Evolutionary conservation across 2,797 vertebrate genomes (phyloP).

Genomic region (Mormyrus proboscirostris): DNA sequence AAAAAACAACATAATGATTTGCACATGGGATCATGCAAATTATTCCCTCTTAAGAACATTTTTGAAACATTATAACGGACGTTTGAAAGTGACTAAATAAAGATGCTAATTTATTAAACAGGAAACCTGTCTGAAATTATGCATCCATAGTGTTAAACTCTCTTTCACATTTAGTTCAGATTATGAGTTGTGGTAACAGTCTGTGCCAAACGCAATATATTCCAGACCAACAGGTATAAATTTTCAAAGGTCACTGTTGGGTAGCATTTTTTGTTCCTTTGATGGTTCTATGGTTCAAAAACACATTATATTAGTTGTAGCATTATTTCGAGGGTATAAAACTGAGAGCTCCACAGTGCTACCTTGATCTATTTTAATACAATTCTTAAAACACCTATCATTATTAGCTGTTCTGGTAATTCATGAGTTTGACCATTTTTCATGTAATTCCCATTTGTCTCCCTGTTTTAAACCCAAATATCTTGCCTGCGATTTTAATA

Average conservation of each 20-base stretch:
- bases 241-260: neutral
- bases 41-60: neutral
- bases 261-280: neutral
- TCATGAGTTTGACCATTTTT: neutral
- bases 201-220: neutral
- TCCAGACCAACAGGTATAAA: neutral
- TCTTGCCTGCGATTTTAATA: slow-evolving; percentile 15
- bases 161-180: neutral
- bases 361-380: neutral
- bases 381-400: neutral
- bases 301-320: neutral
- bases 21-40: neutral
- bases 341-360: neutral
- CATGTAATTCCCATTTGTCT: neutral
- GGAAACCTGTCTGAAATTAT: neutral
- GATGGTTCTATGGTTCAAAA: neutral
- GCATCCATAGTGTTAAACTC: neutral
- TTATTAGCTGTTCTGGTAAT: neutral
- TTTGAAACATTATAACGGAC: neutral
- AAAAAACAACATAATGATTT: neutral
- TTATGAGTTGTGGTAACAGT: neutral
- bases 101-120: neutral
- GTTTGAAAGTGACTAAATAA: slow-evolving; percentile 1
- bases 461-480: neutral
- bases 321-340: neutral